A percentile compares a stretch with the other conserved stretches of the same genome.
phyloP scores from a whole-genome alignment of 1,140 invertebrate species.

The Homarus americanus region DNA sequence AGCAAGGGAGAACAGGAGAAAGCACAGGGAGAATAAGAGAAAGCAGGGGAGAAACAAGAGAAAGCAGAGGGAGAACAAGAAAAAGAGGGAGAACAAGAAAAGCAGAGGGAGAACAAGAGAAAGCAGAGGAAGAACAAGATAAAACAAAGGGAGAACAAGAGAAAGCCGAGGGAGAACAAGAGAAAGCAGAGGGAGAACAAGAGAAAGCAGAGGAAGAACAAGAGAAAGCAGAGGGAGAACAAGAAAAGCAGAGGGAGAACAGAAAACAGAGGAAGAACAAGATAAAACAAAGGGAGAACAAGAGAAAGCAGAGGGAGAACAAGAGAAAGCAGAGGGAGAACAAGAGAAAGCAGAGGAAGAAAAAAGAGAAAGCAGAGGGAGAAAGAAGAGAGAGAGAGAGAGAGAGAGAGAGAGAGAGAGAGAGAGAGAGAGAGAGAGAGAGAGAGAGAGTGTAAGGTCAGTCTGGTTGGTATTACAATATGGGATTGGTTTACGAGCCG shows the following conservation, averaged over 20 bases:
- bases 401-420: background rate
- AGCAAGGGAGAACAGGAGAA: background rate
- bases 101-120: background rate
- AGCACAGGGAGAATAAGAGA: background rate
- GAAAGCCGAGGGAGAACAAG: no score
- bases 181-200: no score
- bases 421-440: background rate
- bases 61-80: background rate
- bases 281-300: background rate
- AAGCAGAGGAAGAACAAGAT: no score
- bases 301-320: background rate
- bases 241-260: no score
- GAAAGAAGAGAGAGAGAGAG: no score
- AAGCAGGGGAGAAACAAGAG: background rate
- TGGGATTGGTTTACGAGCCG: background rate
- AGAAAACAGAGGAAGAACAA: background rate
- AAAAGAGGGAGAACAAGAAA: no score
- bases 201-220: no score
- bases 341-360: background rate
- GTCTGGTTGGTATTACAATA: slow-evolving; percentile 7
- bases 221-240: no score
- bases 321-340: background rate
- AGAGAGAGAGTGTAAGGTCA: background rate
- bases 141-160: no score
- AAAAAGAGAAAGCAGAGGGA: background rate